Conservation (phyloP, 1,140 invertebrate species). For the Dendroctonus ponderosae region DNA sequence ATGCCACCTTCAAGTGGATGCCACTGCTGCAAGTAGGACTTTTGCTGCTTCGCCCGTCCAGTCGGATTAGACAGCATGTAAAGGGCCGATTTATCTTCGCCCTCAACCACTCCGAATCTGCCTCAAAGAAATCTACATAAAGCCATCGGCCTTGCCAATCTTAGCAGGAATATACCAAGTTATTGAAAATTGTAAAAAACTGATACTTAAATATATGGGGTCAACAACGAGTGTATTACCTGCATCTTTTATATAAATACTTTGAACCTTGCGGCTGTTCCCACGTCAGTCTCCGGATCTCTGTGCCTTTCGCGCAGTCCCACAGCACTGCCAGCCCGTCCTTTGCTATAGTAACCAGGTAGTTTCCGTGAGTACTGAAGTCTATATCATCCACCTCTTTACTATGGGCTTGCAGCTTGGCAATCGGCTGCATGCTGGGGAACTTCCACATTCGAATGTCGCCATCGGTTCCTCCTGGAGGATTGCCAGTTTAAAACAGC, state of each 20-base stretch:
- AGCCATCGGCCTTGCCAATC: no score
- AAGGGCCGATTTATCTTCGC: constrained; percentile 64
- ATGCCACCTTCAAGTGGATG: constrained; percentile 55
- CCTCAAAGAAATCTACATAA: no score
- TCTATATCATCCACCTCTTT: constrained; percentile 91
- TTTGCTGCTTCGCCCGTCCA: constrained; percentile 64
- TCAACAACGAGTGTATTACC: constrained; percentile 52
- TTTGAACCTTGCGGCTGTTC: constrained; percentile 67
- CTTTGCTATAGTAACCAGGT: constrained; percentile 81
- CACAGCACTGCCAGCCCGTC: constrained; percentile 82
- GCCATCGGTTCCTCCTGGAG: constrained; percentile 77
- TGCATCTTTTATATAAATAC: constrained; percentile 81
- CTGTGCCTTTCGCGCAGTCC: constrained; percentile 65
- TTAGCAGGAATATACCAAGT: no score
- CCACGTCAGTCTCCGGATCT: constrained; percentile 72
- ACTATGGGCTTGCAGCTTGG: constrained; percentile 69
- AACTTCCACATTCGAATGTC: constrained; percentile 85
- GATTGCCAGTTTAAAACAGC: constrained; percentile 1
- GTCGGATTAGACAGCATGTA: constrained; percentile 82
- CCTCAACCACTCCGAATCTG: constrained; percentile 71
- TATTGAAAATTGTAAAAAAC: constrained; percentile 36
- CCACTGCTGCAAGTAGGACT: constrained; percentile 74
- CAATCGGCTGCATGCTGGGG: constrained; percentile 69
- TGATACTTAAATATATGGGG: not conserved
- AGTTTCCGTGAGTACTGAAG: constrained; percentile 74